Evolutionary conservation across 2,888 invertebrate species (phyloP).

Genomic region (Sturmia bella): DNA sequence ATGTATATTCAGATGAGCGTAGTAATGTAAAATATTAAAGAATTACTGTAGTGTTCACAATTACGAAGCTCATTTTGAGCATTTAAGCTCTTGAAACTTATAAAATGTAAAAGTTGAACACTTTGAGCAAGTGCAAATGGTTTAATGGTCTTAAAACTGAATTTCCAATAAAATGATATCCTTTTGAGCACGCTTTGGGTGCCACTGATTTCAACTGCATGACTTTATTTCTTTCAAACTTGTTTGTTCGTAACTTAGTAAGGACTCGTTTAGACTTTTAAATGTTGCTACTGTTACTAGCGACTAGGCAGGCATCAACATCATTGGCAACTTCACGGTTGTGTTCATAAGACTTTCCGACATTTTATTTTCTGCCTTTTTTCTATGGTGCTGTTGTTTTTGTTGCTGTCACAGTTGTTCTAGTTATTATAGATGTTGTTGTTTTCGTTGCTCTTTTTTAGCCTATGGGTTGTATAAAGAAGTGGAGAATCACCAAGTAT

Average conservation of each 20-base stretch:
- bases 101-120: too few relatives aligned
- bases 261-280: slow-evolving; percentile 56
- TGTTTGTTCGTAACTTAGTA: slow-evolving; percentile 32
- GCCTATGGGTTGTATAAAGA: slow-evolving; percentile 34
- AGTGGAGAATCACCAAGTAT: slow-evolving; percentile 49
- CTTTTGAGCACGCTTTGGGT: background rate
- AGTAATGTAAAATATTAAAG: too few relatives aligned
- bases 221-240: slow-evolving; percentile 27
- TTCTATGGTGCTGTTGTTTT: background rate
- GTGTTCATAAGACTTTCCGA: slow-evolving; percentile 63
- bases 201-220: slow-evolving; percentile 17
- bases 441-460: slow-evolving; percentile 20
- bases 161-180: too few relatives aligned
- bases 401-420: slow-evolving; percentile 39
- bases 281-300: slow-evolving; percentile 46
- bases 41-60: too few relatives aligned
- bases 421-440: slow-evolving; percentile 13
- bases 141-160: too few relatives aligned
- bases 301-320: slow-evolving; percentile 51
- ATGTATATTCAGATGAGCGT: too few relatives aligned
- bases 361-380: slow-evolving; percentile 42
- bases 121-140: too few relatives aligned
- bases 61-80: too few relatives aligned
- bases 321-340: slow-evolving; percentile 68
- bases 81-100: too few relatives aligned